Percentiles rank a stretch among this genome's conserved stretches.
Evolutionary conservation across 2,888 invertebrate species (phyloP).

Genomic region (Crepidodera aurea): DNA sequence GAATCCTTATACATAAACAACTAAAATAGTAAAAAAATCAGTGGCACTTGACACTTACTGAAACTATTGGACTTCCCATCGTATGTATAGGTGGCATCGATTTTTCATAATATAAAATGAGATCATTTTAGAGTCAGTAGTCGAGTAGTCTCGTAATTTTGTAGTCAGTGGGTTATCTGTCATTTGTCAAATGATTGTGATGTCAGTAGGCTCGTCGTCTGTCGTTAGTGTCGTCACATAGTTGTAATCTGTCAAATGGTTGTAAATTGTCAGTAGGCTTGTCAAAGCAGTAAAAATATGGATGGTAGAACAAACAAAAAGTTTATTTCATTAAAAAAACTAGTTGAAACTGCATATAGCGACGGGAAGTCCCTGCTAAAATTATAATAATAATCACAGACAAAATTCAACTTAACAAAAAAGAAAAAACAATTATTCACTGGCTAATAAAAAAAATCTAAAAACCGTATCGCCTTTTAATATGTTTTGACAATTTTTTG

Average conservation of each 20-base stretch:
- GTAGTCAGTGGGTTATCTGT: too few relatives aligned
- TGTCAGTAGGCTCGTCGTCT: too few relatives aligned
- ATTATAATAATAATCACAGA: conserved; percentile 41
- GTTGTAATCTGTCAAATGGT: too few relatives aligned
- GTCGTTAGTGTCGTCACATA: too few relatives aligned
- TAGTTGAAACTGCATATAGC: neutral
- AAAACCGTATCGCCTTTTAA: conserved; percentile 40
- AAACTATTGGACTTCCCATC: conserved; percentile 10
- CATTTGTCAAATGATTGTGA: too few relatives aligned
- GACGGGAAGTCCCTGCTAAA: conserved; percentile 26
- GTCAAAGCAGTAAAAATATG: too few relatives aligned
- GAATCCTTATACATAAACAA: conserved; percentile 40
- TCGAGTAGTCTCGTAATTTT: too few relatives aligned
- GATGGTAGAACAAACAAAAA: too few relatives aligned
- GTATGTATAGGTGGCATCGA: neutral
- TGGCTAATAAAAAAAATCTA: conserved; percentile 26
- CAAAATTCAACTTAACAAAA: conserved; percentile 37
- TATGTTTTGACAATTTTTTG: conserved; percentile 32
- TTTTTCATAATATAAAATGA: neutral
- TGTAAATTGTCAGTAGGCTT: too few relatives aligned
- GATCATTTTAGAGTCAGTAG: too few relatives aligned
- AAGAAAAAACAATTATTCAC: conserved; percentile 29
- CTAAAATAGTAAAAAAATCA: conserved; percentile 39
- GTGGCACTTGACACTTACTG: conserved; percentile 46
- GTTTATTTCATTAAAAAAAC: too few relatives aligned